Evolutionary conservation across 1,140 invertebrate species (phyloP).

Genomic region (Pseudomyrmex dendroicus): DNA sequence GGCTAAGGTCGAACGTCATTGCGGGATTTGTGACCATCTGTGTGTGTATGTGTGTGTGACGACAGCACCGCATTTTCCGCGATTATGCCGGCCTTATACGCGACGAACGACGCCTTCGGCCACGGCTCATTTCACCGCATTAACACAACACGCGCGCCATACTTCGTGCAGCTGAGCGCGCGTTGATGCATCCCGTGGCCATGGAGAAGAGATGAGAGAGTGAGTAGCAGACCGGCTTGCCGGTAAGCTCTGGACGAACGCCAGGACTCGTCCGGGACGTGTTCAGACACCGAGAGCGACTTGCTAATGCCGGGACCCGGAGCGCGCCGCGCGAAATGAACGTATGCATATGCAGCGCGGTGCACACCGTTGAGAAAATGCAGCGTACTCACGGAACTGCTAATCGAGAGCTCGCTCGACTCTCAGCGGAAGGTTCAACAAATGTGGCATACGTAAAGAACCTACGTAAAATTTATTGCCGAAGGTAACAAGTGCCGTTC

Average conservation of each 20-base stretch:
- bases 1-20: slow-evolving; percentile 1
- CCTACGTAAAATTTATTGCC: slow-evolving; percentile 31
- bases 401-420: slow-evolving; percentile 31
- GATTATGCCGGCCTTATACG: slow-evolving; percentile 50
- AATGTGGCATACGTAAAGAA: slow-evolving; percentile 12
- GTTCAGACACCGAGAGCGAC: slow-evolving; percentile 70
- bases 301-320: slow-evolving; percentile 66
- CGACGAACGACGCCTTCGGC: slow-evolving; percentile 15
- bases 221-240: neutral
- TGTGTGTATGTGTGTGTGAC: slow-evolving; percentile 4
- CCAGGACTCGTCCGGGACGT: slow-evolving; percentile 71
- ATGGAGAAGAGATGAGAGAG: neutral
- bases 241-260: slow-evolving; percentile 55
- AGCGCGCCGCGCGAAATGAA: slow-evolving; percentile 48
- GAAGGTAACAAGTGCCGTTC: slow-evolving; percentile 7
- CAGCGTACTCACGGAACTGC: slow-evolving; percentile 27
- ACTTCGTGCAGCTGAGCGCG: slow-evolving; percentile 42
- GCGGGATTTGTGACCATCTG: neutral
- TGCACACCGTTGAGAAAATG: slow-evolving; percentile 33
- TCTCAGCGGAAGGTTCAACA: slow-evolving; percentile 23
- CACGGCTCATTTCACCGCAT: slow-evolving; percentile 60
- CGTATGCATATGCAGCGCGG: slow-evolving; percentile 46
- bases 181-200: slow-evolving; percentile 25
- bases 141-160: slow-evolving; percentile 39
- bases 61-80: slow-evolving; percentile 33